Percentiles rank a stretch among this genome's conserved stretches.
phyloP scores from a whole-genome alignment of 2,797 vertebrate genomes.

The Peromyscus melanophrys region DNA sequence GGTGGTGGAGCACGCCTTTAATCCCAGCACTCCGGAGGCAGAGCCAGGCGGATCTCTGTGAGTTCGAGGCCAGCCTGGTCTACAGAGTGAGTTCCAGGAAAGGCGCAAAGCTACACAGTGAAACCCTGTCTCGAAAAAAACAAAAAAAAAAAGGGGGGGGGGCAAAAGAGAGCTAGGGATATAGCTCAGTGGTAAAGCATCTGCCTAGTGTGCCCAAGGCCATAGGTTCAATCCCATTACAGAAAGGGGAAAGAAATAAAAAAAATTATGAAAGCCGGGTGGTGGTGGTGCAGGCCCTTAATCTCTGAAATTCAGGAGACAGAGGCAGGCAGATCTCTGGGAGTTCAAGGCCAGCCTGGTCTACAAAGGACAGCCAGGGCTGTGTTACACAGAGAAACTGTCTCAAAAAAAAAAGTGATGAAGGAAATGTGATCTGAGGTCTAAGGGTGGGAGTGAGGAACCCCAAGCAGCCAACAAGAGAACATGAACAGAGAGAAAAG shows the following conservation, averaged over 20 bases:
- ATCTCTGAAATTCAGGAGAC: background rate
- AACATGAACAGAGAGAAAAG: slow-evolving; percentile 10
- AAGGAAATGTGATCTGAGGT: background rate
- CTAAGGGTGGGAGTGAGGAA: background rate
- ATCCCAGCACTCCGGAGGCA: no score
- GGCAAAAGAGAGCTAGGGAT: background rate
- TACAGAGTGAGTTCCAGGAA: no score
- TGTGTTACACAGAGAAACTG: background rate
- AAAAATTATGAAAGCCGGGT: background rate
- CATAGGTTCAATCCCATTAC: background rate
- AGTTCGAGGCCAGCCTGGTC: no score
- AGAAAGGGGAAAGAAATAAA: background rate
- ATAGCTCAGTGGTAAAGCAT: background rate
- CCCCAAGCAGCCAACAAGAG: background rate
- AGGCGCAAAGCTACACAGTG: no score
- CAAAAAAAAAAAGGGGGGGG: no score
- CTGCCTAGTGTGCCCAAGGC: background rate
- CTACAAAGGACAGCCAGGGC: background rate
- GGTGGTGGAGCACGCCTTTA: no score
- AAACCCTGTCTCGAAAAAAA: no score
- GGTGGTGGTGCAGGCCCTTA: background rate
- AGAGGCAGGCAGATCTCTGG: background rate
- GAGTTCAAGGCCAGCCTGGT: background rate
- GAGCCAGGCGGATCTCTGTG: no score
- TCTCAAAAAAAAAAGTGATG: background rate